Evolutionary conservation across 2,113 vertebrate species (phyloP).

Genomic region (Anarhynchus alexandrinus): DNA sequence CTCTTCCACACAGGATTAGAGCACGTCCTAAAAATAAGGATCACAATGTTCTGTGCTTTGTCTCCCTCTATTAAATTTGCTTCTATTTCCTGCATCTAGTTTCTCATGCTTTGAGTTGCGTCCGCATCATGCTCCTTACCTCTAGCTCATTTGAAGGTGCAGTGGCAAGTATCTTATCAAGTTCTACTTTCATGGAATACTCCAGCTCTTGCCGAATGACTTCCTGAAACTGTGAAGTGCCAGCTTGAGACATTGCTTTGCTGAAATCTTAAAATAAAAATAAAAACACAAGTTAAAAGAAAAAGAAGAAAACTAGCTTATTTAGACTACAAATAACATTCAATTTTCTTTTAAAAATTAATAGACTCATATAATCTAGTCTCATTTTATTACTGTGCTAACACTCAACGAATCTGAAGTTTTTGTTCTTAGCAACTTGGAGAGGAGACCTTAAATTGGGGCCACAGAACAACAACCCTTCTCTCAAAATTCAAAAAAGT

Average conservation of each 20-base stretch:
- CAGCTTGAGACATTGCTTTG: conserved; percentile 79
- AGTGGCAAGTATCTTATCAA: conserved; percentile 86
- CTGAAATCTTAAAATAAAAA: conserved; percentile 80
- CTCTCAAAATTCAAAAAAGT: neutral
- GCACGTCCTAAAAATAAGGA: neutral
- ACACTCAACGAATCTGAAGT: neutral
- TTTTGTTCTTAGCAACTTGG: neutral
- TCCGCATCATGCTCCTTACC: conserved; percentile 65
- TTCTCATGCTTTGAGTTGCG: neutral
- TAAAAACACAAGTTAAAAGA: neutral
- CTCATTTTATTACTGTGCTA: neutral
- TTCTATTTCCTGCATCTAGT: neutral
- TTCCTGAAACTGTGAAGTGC: conserved; percentile 92
- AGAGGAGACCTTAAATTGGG: neutral
- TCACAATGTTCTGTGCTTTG: neutral
- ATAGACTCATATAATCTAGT: neutral
- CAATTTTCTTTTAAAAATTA: neutral
- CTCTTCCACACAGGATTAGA: neutral
- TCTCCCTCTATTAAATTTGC: neutral
- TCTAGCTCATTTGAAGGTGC: conserved; percentile 79
- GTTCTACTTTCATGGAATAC: conserved; percentile 88
- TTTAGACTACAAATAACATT: neutral
- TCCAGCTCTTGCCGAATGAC: conserved; percentile 95
- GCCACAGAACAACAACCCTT: neutral
- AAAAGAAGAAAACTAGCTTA: neutral